Conservation (phyloP, 2,888 invertebrate genomes). For the Malachius bipustulatus region DNA sequence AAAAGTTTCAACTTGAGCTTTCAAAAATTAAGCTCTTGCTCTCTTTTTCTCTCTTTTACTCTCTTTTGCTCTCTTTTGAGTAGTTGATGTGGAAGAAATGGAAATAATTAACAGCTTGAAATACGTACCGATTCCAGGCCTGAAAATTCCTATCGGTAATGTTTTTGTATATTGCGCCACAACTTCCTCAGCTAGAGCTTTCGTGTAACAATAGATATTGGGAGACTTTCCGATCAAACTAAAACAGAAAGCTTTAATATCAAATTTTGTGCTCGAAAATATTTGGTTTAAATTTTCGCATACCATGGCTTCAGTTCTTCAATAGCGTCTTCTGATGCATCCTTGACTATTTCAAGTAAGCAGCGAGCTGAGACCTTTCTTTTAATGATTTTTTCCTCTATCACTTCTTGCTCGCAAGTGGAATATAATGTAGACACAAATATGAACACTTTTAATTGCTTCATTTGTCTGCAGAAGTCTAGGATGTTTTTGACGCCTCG, state of each 20-base stretch:
- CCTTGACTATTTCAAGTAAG: no score
- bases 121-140: not conserved
- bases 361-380: no score
- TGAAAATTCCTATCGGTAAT: not conserved
- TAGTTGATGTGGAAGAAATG: no score
- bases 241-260: not conserved
- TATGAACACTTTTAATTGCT: not conserved
- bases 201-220: not conserved
- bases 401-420: not conserved
- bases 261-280: no score
- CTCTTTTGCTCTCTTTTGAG: no score
- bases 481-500: conserved; percentile 23
- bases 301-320: conserved; percentile 1
- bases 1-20: no score
- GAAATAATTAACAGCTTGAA: no score
- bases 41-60: no score
- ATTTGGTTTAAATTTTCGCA: not conserved
- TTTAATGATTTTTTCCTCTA: not conserved
- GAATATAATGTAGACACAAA: conserved; percentile 5
- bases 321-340: not conserved
- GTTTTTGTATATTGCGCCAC: not conserved
- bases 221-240: not conserved
- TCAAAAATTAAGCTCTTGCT: no score
- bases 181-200: not conserved
- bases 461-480: conserved; percentile 4